A percentile compares a stretch with the other conserved stretches of the same genome.
Evolutionary conservation across 2,888 invertebrate genomes (phyloP).

Genomic region (Drosophila mimetica): DNA sequence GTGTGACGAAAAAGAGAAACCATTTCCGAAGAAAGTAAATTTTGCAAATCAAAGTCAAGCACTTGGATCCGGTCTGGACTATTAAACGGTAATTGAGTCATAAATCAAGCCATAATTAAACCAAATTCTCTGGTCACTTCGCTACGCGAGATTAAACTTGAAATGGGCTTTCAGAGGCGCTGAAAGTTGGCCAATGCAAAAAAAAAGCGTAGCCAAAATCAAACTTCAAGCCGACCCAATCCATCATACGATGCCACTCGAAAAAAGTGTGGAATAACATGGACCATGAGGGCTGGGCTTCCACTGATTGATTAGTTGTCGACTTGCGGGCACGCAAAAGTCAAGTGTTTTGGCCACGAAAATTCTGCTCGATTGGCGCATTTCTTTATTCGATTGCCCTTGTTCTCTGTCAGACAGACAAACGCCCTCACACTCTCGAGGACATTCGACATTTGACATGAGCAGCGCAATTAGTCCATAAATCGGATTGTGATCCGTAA

Average conservation of each 20-base stretch:
- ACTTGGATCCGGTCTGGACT: slow-evolving; percentile 37
- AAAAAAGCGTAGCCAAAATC: slow-evolving; percentile 19
- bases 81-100: slow-evolving; percentile 69
- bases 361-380: slow-evolving; percentile 32
- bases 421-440: slow-evolving; percentile 15
- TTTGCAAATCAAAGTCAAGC: slow-evolving; percentile 41
- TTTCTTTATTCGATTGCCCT: slow-evolving; percentile 33
- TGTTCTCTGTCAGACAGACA: slow-evolving; percentile 40
- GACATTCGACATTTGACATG: slow-evolving; percentile 54
- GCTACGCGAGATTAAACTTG: slow-evolving; percentile 38
- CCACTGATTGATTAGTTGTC: slow-evolving; percentile 60
- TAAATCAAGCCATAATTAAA: slow-evolving; percentile 64
- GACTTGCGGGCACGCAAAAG: slow-evolving; percentile 49
- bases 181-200: slow-evolving; percentile 1
- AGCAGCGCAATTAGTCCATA: slow-evolving; percentile 61
- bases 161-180: slow-evolving; percentile 19
- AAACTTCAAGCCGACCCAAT: slow-evolving; percentile 26
- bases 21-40: slow-evolving; percentile 21
- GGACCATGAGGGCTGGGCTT: slow-evolving; percentile 6
- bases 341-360: slow-evolving; percentile 43
- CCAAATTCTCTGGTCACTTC: slow-evolving; percentile 24
- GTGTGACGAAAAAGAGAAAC: slow-evolving; percentile 45
- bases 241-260: slow-evolving; percentile 20
- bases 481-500: slow-evolving; percentile 43
- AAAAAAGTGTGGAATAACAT: neutral